Conservation (phyloP, 2,888 invertebrate species). For the Icerya purchasi region DNA sequence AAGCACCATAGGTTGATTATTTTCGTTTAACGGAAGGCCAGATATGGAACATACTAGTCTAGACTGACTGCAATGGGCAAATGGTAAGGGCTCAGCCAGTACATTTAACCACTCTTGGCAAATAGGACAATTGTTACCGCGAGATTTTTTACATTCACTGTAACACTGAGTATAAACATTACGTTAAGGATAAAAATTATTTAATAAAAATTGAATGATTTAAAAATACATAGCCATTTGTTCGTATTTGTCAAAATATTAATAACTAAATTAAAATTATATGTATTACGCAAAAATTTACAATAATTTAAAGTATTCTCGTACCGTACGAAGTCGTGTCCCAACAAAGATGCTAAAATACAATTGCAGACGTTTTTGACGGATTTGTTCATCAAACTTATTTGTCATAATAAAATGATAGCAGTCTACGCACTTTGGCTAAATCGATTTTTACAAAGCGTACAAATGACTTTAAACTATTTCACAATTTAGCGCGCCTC, state of each 20-base stretch:
- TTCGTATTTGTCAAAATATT: not conserved
- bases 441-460: too few relatives aligned
- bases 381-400: too few relatives aligned
- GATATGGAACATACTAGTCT: constrained; percentile 78
- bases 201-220: not conserved
- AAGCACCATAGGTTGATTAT: constrained; percentile 95
- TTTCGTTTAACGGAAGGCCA: constrained; percentile 79
- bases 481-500: too few relatives aligned
- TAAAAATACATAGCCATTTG: not conserved
- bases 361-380: too few relatives aligned
- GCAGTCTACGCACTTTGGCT: too few relatives aligned
- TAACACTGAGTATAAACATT: constrained; percentile 40
- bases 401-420: too few relatives aligned
- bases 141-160: constrained; percentile 35
- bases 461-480: too few relatives aligned
- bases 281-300: not conserved
- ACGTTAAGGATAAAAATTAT: not conserved
- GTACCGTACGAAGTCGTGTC: too few relatives aligned
- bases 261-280: not conserved
- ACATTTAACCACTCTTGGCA: constrained; percentile 71
- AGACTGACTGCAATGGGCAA: constrained; percentile 90
- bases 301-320: too few relatives aligned
- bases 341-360: too few relatives aligned
- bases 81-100: constrained; percentile 69
- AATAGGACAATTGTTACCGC: constrained; percentile 76